Percentiles rank a stretch among this genome's conserved stretches.
phyloP scores from a whole-genome alignment of 2,797 vertebrate genomes.

The Fringilla coelebs region DNA sequence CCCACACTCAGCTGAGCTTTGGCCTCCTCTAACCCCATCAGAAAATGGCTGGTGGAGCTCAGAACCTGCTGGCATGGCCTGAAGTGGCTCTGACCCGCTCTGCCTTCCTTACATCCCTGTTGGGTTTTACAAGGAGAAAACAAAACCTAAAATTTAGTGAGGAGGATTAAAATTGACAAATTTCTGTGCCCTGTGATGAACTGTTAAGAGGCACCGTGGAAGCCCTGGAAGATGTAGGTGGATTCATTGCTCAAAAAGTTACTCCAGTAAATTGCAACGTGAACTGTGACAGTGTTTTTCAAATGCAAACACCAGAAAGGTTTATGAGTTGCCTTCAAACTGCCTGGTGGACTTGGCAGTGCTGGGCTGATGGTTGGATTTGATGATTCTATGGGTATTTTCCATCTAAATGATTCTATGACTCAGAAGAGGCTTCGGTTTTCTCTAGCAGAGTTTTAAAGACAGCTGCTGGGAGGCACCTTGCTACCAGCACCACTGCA shows the following conservation, averaged over 20 bases:
- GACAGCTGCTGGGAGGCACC: not conserved
- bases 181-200: not conserved
- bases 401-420: not conserved
- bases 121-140: not conserved
- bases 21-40: not conserved
- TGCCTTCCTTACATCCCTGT: accelerated
- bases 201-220: not conserved
- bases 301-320: not conserved
- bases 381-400: not conserved
- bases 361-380: not conserved
- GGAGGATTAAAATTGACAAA: not conserved
- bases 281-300: not conserved
- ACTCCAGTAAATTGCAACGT: not conserved
- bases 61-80: not conserved
- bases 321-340: not conserved
- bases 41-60: not conserved
- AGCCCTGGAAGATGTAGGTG: not conserved
- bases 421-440: not conserved
- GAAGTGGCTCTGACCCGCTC: not conserved
- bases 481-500: not conserved
- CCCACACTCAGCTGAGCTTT: constrained; percentile 19
- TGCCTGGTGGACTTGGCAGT: not conserved
- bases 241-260: constrained; percentile 31
- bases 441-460: not conserved
- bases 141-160: not conserved